Percentiles rank a stretch among this genome's conserved stretches.
Conservation (phyloP, 2,797 vertebrate genomes). For the Saguinus oedipus region DNA sequence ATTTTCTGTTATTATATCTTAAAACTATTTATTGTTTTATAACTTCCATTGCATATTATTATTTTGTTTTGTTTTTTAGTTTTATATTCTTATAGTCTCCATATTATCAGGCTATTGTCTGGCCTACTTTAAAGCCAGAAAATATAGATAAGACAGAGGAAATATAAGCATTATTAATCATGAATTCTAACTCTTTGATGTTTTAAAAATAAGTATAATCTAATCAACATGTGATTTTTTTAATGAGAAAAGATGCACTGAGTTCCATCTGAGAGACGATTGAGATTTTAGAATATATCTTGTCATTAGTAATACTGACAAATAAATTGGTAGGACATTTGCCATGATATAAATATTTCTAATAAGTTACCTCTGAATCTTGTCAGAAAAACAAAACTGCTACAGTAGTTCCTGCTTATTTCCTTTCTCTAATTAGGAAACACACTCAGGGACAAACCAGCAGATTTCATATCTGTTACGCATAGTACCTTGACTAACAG, state of each 20-base stretch:
- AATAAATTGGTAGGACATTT: neutral
- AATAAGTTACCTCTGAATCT: neutral
- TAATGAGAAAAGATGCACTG: neutral
- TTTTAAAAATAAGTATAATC: neutral
- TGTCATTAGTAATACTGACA: neutral
- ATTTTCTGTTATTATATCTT: neutral
- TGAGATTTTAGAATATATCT: neutral
- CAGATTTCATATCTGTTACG: neutral
- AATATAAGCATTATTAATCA: neutral
- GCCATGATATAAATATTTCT: neutral
- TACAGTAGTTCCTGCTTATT: neutral
- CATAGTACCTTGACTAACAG: fast-evolving
- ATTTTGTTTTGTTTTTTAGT: neutral
- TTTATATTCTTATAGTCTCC: neutral
- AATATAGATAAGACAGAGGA: neutral
- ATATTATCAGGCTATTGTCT: neutral
- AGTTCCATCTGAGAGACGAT: neutral
- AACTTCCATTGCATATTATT: neutral
- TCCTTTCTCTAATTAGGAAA: neutral
- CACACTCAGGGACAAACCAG: neutral
- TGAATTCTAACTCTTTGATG: neutral
- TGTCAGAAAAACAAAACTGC: neutral
- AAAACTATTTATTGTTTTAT: neutral
- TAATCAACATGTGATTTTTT: neutral
- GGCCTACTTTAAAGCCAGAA: neutral